Conservation (phyloP, 2,888 invertebrate genomes). For the Hydriomena furcata region DNA sequence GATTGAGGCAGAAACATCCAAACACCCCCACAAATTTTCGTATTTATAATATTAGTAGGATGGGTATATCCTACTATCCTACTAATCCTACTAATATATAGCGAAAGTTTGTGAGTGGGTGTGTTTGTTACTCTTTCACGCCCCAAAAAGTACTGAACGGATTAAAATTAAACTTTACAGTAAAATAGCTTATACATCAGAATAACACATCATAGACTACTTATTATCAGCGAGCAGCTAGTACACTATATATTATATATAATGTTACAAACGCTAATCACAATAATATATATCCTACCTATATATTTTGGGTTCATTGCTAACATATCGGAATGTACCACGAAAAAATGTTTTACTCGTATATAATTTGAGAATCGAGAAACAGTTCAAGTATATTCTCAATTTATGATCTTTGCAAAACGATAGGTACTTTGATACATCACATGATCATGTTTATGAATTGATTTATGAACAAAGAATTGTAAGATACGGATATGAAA, state of each 20-base stretch:
- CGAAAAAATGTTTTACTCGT: background rate
- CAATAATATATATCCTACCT: background rate
- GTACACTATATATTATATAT: too few relatives aligned
- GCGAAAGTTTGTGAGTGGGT: too few relatives aligned
- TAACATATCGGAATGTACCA: background rate
- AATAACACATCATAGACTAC: slow-evolving; percentile 28
- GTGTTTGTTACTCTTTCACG: too few relatives aligned
- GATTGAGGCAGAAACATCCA: too few relatives aligned
- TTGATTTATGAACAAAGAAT: slow-evolving; percentile 33
- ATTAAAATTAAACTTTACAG: too few relatives aligned
- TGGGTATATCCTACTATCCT: too few relatives aligned
- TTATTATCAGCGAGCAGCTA: slow-evolving; percentile 21
- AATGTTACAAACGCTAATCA: slow-evolving; percentile 16
- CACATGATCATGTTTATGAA: slow-evolving; percentile 30
- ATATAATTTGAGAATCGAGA: slow-evolving; percentile 5
- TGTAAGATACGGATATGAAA: slow-evolving; percentile 36
- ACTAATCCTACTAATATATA: too few relatives aligned
- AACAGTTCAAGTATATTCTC: slow-evolving; percentile 14
- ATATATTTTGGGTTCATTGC: background rate
- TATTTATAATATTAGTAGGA: too few relatives aligned
- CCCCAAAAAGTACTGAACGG: too few relatives aligned
- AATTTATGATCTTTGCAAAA: slow-evolving; percentile 27
- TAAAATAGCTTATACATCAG: too few relatives aligned
- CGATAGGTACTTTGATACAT: slow-evolving; percentile 24
- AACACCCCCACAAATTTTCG: too few relatives aligned